Evolutionary conservation across 2,113 vertebrate species (phyloP).

Genomic region (Phalacrocorax carbo): DNA sequence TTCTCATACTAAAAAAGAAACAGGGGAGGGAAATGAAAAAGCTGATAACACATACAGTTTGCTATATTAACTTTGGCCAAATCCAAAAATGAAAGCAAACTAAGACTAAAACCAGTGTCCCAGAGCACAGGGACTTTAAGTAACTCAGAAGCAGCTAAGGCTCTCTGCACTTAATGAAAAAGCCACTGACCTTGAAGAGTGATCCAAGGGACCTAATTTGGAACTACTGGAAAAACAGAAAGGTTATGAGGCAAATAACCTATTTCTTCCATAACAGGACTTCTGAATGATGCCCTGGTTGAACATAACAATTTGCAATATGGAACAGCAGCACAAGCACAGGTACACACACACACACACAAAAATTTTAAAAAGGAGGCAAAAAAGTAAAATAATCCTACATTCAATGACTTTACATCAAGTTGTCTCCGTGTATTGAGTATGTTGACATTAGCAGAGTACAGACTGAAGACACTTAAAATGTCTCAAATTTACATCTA

Average conservation of each 20-base stretch:
- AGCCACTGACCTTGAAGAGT: conserved; percentile 47
- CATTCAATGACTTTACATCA: neutral
- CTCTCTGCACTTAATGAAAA: conserved; percentile 58
- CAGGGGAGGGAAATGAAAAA: neutral
- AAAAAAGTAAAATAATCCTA: neutral
- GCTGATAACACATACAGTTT: neutral
- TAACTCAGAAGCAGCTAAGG: conserved; percentile 29
- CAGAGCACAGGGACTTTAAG: neutral
- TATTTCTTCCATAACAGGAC: neutral
- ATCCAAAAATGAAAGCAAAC: neutral
- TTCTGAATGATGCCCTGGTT: neutral
- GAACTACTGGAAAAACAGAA: conserved; percentile 27
- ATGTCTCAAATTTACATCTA: neutral
- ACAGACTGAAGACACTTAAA: neutral
- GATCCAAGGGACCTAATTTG: conserved; percentile 22
- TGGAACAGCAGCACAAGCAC: neutral
- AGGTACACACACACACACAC: neutral
- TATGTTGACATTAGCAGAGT: neutral
- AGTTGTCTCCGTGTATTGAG: neutral
- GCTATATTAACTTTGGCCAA: conserved; percentile 36
- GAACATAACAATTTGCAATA: neutral
- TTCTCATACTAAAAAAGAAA: neutral
- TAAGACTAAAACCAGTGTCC: conserved; percentile 14
- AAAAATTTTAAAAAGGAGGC: too few species aligned
- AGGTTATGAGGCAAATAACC: neutral